Evolutionary conservation across 2,797 vertebrate genomes (phyloP).

Genomic region (Ficedula albicollis): DNA sequence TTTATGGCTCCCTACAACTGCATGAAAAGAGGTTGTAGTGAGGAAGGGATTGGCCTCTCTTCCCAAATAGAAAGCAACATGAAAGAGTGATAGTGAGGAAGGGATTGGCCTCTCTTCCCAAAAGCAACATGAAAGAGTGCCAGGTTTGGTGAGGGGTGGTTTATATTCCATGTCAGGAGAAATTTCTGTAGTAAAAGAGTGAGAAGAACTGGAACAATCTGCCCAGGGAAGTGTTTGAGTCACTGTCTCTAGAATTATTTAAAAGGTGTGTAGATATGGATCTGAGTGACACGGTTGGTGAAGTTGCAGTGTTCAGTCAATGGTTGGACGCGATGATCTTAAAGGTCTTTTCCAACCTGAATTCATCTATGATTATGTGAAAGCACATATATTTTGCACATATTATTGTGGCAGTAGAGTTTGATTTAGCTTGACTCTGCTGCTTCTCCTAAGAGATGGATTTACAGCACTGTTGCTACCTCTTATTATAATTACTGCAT

Average conservation of each 20-base stretch:
- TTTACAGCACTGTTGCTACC: neutral
- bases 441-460: neutral
- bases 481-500: neutral
- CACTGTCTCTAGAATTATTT: neutral
- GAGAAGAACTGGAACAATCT: neutral
- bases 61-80: neutral
- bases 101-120: neutral
- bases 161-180: fast-evolving
- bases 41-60: neutral
- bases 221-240: neutral
- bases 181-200: neutral
- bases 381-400: neutral
- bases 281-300: neutral
- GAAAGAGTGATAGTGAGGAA: neutral
- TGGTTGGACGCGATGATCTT: fast-evolving
- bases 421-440: neutral
- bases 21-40: neutral
- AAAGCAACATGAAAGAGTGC: neutral
- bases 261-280: neutral
- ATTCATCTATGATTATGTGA: neutral
- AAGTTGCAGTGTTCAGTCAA: neutral
- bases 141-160: fast-evolving
- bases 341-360: neutral
- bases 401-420: neutral
- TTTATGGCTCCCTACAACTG: neutral